Base-by-base conservation (phyloP, 2,888 invertebrate species). In the Spisula subtruncata region DNA sequence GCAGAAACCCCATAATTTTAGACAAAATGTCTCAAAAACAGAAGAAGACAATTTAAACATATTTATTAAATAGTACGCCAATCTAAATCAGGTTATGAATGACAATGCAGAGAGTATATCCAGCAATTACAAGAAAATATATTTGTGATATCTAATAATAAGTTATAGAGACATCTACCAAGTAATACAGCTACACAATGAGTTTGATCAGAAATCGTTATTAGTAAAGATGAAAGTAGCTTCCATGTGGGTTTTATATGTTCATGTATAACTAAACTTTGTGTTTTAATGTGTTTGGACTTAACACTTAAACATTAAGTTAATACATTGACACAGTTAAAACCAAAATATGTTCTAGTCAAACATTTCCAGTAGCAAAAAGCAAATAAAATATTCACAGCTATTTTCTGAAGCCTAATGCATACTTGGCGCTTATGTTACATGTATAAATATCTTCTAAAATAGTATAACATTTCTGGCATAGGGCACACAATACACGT, bases 351-450 rank as follows among this genome's bases (percentile, higher is more conserved):
- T 29, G 46, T 66, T 75, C 71, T 25, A 16, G 60, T 48, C 20
- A 66, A 80, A 80, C 80, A 80, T 32, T 29, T 48, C 51, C 46
- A 48, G 80, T n/a, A 35, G 51, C 79, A 66, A 41, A 18, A 35
- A 29, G 83, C 83, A 41, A 83, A 66, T n/a, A 41, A 35, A 83
- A 60, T 25, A 18, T 35, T 83, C 66, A 60, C 16, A 20, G 32
- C 54, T 60, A 66, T 35, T 56, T 51, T 56, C 29, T 18, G 54
- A 82, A 32, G 46, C 75, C 29, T 35, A 75, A 75, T 32, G 32
- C 8, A 75, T 25, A 25, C 25, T 66, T 8, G 25, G 60, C 60
- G 25, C 60, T 25, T 75, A 75, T 32, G 32, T 71, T 12, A 32
- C 29, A 71, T 4, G n/a, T 29, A 71, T 71, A 71, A 35, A 75